Evolutionary conservation across 2,113 vertebrate genomes (phyloP), one percentile per base, ranked within the genome.

Genomic region (Bambusicola thoracicus): DNA sequence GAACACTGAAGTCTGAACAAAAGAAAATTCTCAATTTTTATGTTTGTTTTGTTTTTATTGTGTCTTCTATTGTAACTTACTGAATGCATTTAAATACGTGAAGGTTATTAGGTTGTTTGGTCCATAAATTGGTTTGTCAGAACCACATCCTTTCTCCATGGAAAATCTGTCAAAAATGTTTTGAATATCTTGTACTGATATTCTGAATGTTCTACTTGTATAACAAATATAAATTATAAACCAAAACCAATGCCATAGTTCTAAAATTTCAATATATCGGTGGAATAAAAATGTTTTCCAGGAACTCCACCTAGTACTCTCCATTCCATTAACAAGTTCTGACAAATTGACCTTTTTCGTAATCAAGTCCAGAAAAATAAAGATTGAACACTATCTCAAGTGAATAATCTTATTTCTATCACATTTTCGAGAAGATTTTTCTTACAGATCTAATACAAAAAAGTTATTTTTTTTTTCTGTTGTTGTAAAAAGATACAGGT

Each of bases 231-330:
- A 34, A 87, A 44, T 74, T 74, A 30, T 36, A 84, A 72, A 11
- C 2, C 12, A 48, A 79, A 82, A 13, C 0, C 2, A 62, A 10
- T 3, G n/a, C 87, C 4, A 3, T 41, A 30, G 77, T 88, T 92
- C 74, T 67, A 3, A 7, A 56, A 66, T 7, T 62, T 62, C 2
- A 66, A 44, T 56, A 3, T 30, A 62, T 43, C n/a, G 36, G 2
- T 0, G 2, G 1, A 36, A 58, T 19, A 38, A 66, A 74, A 25
- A 25, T 2, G 1, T 5, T 85, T 69, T 65, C 2, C 43, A 41
- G 11, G 5, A 32, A 22, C 8, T 46, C 36, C 5, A 10, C 4
- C 13, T 36, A n/a, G 8, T 27, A 43, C 1, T 46, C 12, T 30
- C 32, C 6, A 63, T 21, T 43, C 4, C 70, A n/a, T 18, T 78